Percentiles rank a stretch among this genome's conserved stretches.
These are phyloP conservation scores for Ceratotherium simum DNA, from an alignment of 2,113 vertebrate species.

Conservation along the genomic window DNA sequence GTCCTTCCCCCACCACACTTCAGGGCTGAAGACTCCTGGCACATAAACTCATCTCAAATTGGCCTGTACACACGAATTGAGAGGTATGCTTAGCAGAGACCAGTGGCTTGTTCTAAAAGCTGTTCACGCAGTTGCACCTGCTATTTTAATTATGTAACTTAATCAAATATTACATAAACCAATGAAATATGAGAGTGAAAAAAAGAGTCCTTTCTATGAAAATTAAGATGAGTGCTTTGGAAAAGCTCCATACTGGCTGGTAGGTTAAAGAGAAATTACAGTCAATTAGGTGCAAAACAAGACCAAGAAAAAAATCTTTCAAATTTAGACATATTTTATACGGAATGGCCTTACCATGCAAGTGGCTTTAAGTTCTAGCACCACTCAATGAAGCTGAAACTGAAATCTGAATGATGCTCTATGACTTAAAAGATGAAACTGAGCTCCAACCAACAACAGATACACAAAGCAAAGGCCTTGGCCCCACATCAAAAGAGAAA, in stretches of 20 bases:
- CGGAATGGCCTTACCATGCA: neutral
- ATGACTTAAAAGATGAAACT: neutral
- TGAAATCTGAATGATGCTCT: neutral
- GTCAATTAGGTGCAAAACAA: slow-evolving; percentile 40
- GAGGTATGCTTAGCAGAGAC: neutral
- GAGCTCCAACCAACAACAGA: neutral
- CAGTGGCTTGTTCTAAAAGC: neutral
- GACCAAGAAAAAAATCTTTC: neutral
- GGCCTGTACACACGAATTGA: neutral
- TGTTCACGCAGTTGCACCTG: neutral
- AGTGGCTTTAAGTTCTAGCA: neutral
- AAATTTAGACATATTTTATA: neutral
- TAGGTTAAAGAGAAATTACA: neutral
- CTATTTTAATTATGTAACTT: slow-evolving; percentile 13
- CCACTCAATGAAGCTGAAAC: neutral
- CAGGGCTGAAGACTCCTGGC: neutral
- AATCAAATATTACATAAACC: slow-evolving; percentile 25
- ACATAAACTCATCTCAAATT: neutral
- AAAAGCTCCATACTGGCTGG: neutral
- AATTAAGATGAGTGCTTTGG: slow-evolving; percentile 13
- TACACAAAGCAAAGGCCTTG: neutral
- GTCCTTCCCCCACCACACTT: neutral
- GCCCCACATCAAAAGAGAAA: neutral
- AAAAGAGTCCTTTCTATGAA: slow-evolving; percentile 37
- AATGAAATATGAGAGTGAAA: neutral